Evolutionary conservation across 2,113 vertebrate genomes (phyloP).

Genomic region (Callithrix jacchus): DNA sequence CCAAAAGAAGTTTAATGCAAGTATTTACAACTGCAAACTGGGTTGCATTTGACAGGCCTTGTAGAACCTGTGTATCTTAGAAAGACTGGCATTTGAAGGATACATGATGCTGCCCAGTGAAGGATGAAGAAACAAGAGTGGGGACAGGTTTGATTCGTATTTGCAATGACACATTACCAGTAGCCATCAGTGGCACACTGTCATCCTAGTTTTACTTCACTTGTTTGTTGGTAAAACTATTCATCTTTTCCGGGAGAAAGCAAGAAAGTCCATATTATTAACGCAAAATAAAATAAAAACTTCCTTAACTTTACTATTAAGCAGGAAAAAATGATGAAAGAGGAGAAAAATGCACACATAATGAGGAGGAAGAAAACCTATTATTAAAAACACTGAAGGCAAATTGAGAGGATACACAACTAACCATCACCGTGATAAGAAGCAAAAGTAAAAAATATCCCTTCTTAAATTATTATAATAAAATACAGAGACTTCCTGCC

Average conservation of each 20-base stretch:
- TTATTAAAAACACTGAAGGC: neutral
- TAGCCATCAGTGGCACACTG: fast-evolving
- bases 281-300: neutral
- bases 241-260: neutral
- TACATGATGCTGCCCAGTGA: neutral
- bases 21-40: neutral
- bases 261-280: neutral
- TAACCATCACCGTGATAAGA: neutral
- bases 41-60: neutral
- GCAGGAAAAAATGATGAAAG: neutral
- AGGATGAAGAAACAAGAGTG: neutral
- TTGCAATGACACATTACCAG: neutral
- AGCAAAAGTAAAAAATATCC: no score
- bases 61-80: neutral
- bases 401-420: neutral
- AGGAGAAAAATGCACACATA: no score
- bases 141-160: neutral
- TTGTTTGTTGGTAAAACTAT: neutral
- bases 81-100: neutral
- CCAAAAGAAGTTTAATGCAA: neutral
- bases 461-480: neutral
- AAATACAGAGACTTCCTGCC: neutral
- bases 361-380: neutral
- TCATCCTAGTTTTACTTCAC: neutral
- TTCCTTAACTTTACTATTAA: neutral